phyloP scores from a whole-genome alignment of 2,797 vertebrate genomes.

The Heterohyrax brucei region DNA sequence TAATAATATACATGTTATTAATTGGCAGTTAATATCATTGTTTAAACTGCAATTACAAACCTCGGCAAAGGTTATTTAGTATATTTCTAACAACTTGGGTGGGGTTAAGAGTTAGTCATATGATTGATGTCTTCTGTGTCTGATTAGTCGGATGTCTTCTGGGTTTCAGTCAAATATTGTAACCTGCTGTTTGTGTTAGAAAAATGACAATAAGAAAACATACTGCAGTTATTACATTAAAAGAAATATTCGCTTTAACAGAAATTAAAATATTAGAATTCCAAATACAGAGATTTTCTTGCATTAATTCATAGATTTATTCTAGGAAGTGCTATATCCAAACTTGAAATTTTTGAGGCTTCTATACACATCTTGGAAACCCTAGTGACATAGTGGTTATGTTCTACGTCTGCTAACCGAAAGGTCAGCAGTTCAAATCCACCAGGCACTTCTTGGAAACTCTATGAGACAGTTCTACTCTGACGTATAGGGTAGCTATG shows the following conservation, averaged over 20 bases:
- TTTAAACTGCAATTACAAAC: constrained; percentile 70
- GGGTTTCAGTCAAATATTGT: constrained; percentile 55
- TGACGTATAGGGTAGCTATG: no score
- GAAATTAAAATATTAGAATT: constrained; percentile 42
- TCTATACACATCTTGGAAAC: background rate
- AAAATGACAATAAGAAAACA: constrained; percentile 54
- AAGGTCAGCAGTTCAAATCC: no score
- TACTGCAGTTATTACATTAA: constrained; percentile 14
- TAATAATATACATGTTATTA: constrained; percentile 50
- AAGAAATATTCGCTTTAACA: constrained; percentile 17
- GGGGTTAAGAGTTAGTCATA: constrained; percentile 61
- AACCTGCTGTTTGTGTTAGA: constrained; percentile 50
- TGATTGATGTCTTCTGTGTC: background rate
- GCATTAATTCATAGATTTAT: background rate
- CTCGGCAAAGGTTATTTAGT: constrained; percentile 60
- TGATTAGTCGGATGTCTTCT: background rate
- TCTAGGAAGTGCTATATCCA: constrained; percentile 45
- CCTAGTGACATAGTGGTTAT: no score
- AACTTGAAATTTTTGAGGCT: constrained; percentile 51
- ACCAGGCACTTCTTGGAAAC: no score
- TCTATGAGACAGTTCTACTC: no score
- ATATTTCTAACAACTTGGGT: constrained; percentile 58
- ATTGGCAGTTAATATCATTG: constrained; percentile 25
- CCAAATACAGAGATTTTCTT: background rate
- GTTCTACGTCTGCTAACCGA: no score